A percentile compares a stretch with the other conserved stretches of the same genome.
Evolutionary conservation across 2,888 invertebrate species (phyloP).

Genomic region (Omphaloscelis lunosa): DNA sequence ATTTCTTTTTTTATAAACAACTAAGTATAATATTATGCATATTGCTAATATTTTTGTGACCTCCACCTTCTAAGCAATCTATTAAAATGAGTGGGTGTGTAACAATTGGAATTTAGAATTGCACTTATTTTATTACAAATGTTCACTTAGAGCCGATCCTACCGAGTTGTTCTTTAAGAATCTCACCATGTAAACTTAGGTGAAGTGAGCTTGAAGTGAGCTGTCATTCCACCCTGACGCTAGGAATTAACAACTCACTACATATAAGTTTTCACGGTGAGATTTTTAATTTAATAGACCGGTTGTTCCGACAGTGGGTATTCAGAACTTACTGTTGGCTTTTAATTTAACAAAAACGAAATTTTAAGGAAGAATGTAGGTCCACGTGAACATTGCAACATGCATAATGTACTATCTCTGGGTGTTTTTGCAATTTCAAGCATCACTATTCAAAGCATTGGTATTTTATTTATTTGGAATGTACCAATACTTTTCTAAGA

Average conservation of each 20-base stretch:
- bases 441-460: not conserved
- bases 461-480: not conserved
- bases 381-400: no score
- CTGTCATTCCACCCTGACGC: no score
- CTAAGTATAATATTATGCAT: conserved; percentile 14
- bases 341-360: not conserved
- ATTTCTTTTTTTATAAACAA: not conserved
- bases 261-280: no score
- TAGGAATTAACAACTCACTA: no score
- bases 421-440: not conserved
- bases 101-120: no score
- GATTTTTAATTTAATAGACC: no score
- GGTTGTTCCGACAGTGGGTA: no score
- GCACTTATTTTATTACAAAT: no score
- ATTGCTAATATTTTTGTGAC: conserved; percentile 21
- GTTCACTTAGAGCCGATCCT: no score
- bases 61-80: not conserved
- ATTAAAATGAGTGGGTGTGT: not conserved
- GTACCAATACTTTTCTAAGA: not conserved
- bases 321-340: not conserved
- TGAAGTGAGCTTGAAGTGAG: no score
- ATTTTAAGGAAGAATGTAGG: not conserved
- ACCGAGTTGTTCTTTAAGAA: no score
- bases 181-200: no score
- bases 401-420: not conserved